Evolutionary conservation across 2,888 invertebrate species (phyloP), one percentile per base, ranked within the genome.

Genomic region (Thymelicus sylvestris): DNA sequence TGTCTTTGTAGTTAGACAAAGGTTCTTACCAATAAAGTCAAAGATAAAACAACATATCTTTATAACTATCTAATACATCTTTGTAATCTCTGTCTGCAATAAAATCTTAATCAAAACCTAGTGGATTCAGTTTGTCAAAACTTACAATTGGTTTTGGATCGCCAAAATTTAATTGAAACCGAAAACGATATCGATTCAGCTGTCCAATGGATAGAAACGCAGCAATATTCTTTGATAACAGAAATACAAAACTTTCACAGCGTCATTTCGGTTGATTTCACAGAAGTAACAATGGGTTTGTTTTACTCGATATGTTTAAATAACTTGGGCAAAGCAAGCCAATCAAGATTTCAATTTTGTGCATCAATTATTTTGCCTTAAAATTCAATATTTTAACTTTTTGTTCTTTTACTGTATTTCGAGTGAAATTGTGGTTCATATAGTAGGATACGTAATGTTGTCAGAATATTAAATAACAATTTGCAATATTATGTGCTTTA

Each of bases 231-330:
- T 69, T 69, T 57, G 64, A 69, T 65, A 57, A 69, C 59, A 7
- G 50, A 64, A 69, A 64, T 65, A 50, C 31, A 57, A 69, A 57
- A 63, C 38, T 69, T 57, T 41, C 24, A 50, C 64, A 24, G 64
- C 50, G 24, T 69, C 59, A 50, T 59, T 59, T 69, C 65, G 69
- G 44, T 44, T 52, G 7, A 55, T 69, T 69, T 69, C 64, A 65
- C 69, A 41, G 65, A 69, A 69, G 64, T 69, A 69, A 69, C 69
- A 59, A 69, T 31, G 63, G 69, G 69, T 50, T 64, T 64, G 15
- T 50, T 64, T 47, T 47, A 15, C 12, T 60, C 12, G 38, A 47
- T 62, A 59, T 69, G 48, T 57, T 47, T 38, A 69, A 69, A 60
- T 64, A 69, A 39, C 39, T 57, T 41, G 44, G 39, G 7, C 10